Evolutionary conservation across 2,888 invertebrate genomes (phyloP).

Genomic region (Cerastoderma edule): DNA sequence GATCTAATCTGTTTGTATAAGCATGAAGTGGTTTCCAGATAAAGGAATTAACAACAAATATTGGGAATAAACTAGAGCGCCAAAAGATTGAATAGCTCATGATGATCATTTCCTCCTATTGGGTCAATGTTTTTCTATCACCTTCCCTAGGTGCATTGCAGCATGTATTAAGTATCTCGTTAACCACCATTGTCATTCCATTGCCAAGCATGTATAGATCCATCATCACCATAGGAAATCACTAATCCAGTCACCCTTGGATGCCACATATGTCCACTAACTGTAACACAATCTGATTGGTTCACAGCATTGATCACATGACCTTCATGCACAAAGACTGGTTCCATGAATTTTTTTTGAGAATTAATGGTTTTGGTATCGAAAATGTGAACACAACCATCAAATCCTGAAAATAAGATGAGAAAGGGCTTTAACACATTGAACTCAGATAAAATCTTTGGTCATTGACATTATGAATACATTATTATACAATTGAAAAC

Average conservation of each 20-base stretch:
- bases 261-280: conserved; percentile 61
- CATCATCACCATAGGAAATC: conserved; percentile 64
- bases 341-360: conserved; percentile 29
- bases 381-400: conserved; percentile 61
- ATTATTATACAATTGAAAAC: no score
- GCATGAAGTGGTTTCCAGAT: no score
- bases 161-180: no score
- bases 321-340: conserved; percentile 67
- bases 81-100: background rate
- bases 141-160: no score
- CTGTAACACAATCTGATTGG: conserved; percentile 48
- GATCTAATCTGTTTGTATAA: no score
- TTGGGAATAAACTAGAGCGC: no score
- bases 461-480: no score
- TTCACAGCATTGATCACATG: conserved; percentile 58
- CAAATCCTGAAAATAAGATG: conserved; percentile 66
- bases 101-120: background rate
- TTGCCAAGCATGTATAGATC: conserved; percentile 69
- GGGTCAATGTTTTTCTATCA: background rate
- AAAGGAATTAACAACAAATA: no score
- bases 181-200: conserved; percentile 30
- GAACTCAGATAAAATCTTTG: no score
- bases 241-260: conserved; percentile 57
- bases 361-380: background rate
- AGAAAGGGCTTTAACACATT: no score